Percentiles rank a stretch among this genome's conserved stretches.
Conservation (phyloP, 2,797 vertebrate genomes). For the Pipistrellus nathusii region DNA sequence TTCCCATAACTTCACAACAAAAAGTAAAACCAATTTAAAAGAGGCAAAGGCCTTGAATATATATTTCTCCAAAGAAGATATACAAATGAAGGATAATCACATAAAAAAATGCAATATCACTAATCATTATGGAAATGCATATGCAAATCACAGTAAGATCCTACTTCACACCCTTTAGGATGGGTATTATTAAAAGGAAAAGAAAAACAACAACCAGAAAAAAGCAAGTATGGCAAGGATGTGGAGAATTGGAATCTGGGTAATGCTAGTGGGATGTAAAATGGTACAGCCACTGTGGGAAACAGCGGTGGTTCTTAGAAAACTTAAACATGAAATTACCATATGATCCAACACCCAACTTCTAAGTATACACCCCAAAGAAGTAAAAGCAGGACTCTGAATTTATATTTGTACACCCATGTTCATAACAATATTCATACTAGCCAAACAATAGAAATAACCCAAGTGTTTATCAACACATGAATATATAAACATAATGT, state of each 20-base stretch:
- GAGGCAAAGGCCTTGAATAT: too few species aligned
- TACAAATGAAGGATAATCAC: background rate
- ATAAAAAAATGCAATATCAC: background rate
- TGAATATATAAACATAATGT: background rate
- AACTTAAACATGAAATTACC: background rate
- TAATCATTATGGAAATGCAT: background rate
- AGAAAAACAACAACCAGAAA: background rate
- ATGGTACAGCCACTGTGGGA: background rate
- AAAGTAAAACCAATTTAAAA: background rate
- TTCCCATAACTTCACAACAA: background rate
- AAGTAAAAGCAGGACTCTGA: background rate
- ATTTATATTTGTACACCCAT: background rate
- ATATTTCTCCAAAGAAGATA: too few species aligned
- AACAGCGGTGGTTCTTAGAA: background rate
- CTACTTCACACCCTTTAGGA: background rate
- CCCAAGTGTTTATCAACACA: background rate
- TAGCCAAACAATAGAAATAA: background rate
- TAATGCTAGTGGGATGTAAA: background rate
- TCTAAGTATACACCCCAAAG: background rate
- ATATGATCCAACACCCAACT: background rate
- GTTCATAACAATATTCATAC: background rate
- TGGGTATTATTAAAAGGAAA: background rate
- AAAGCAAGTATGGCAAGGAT: background rate
- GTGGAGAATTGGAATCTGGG: background rate
- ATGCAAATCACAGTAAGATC: background rate